Base-by-base conservation (phyloP, 2,797 vertebrate genomes). In the Lithobates pipiens region DNA sequence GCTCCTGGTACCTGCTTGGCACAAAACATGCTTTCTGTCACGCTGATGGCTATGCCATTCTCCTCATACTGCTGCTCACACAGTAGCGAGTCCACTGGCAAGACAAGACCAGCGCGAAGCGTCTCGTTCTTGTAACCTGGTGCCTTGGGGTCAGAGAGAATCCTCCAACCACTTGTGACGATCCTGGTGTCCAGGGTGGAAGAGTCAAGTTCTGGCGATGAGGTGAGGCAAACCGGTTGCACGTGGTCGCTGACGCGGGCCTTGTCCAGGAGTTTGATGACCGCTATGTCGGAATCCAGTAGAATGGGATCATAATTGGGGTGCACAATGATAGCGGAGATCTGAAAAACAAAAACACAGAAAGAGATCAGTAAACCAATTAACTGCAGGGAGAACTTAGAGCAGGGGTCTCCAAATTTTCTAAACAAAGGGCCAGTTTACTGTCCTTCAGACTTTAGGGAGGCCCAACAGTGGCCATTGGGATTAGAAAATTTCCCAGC, bases 21-120 rank as follows among this genome's bases (percentile, higher is more conserved):
- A 79, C 98, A 99, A 76, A 99, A 96, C 98, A 99, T 99, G 89
- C 96, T 98, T 89, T 99, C 98, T 0, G 98, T 98, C 84, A 99
- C 92, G 27, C 97, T 98, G 87, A 99, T 95, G 0, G 96, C 95
- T 89, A 97, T 92, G 0, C 96, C 97, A 0, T 95, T 93, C 0
- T 95, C 96, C 46, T 97, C 97, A 0, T 98, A 99, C 91, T 98
- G 96, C 78, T 96, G 96, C 92, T 99, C 98, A 73, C 98, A 99
- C 42, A 96, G 91, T 39, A 98, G 93, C 0, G 97, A 92, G 86
- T 99, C 97, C 15, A 96, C 96, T 10, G 97, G 95, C 73, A 91
- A 93, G 88, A 98, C 95, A 0, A 91, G 80, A 54, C 98, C 98
- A 0, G 96, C 96, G 72, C 95, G 96, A 9, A 96, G 94, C 0